Conservation (phyloP, 1,140 invertebrate genomes). For the Zaprionus tsacasi region DNA sequence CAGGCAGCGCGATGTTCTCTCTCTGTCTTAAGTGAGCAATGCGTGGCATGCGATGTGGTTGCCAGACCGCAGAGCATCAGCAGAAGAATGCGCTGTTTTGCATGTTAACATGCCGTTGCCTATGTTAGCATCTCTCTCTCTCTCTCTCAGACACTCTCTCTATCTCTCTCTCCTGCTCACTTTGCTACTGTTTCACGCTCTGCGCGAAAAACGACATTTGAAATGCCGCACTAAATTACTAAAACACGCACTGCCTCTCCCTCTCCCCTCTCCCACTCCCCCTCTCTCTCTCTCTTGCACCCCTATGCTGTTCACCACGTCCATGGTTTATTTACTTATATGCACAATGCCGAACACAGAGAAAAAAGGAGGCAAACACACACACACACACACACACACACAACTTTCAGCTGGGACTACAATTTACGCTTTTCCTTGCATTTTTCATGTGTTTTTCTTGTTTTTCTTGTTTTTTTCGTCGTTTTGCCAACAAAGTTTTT, state of each 20-base stretch:
- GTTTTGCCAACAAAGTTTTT: constrained; percentile 65
- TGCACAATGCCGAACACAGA: constrained; percentile 41
- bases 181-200: not conserved
- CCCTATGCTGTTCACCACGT: not conserved
- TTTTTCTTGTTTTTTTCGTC: constrained; percentile 22
- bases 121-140: constrained; percentile 4
- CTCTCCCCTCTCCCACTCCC: not conserved
- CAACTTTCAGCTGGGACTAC: constrained; percentile 60
- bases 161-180: not conserved
- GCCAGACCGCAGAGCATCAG: not conserved
- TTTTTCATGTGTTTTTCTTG: constrained; percentile 60
- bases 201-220: constrained; percentile 52
- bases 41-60: constrained; percentile 41
- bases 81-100: constrained; percentile 43
- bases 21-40: constrained; percentile 42
- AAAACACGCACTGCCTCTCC: constrained; percentile 46
- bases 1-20: not conserved
- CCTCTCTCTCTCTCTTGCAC: too few relatives aligned
- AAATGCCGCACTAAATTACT: constrained; percentile 71
- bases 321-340: constrained; percentile 46
- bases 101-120: constrained; percentile 43
- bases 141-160: not conserved
- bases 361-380: constrained; percentile 12
- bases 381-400: not conserved
- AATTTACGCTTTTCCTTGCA: constrained; percentile 70